These are phyloP conservation scores for Sandelia bainsii DNA, from an alignment of 2,797 vertebrate species.

Conservation along the genomic window DNA sequence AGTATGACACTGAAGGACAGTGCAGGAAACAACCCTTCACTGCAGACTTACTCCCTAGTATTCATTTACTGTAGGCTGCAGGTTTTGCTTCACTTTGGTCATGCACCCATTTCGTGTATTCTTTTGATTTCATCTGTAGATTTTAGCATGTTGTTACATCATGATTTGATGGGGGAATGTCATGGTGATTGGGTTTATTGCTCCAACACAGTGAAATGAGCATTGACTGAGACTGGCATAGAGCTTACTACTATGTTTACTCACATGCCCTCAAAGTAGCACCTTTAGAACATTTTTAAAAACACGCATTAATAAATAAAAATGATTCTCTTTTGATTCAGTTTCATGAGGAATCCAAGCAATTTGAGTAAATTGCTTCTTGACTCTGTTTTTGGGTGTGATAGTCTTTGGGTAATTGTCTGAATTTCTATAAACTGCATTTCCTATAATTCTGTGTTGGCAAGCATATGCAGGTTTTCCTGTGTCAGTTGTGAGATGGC, in stretches of 20 bases:
- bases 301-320: not conserved
- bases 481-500: conserved; percentile 36
- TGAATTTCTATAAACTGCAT: conserved; percentile 55
- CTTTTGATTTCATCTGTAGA: conserved; percentile 23
- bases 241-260: conserved; percentile 5
- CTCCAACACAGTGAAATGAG: not conserved
- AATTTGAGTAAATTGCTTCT: conserved; percentile 25
- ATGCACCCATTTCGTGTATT: conserved; percentile 32
- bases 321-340: conserved; percentile 12
- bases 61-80: conserved; percentile 49
- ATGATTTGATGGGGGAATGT: conserved; percentile 7
- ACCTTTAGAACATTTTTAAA: conserved; percentile 9
- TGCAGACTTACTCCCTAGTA: conserved; percentile 47
- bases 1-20: conserved; percentile 63
- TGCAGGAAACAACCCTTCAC: conserved; percentile 67
- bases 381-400: conserved; percentile 48
- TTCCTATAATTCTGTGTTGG: conserved; percentile 57
- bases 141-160: conserved; percentile 21
- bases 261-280: not conserved
- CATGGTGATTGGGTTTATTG: conserved; percentile 2
- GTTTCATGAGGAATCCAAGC: conserved; percentile 20
- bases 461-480: conserved; percentile 70
- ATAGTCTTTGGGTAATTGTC: conserved; percentile 67
- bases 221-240: conserved; percentile 1
- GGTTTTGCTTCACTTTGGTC: conserved; percentile 37